Conservation (phyloP, 2,113 vertebrate genomes). For the Corythornis madagascariensis region DNA sequence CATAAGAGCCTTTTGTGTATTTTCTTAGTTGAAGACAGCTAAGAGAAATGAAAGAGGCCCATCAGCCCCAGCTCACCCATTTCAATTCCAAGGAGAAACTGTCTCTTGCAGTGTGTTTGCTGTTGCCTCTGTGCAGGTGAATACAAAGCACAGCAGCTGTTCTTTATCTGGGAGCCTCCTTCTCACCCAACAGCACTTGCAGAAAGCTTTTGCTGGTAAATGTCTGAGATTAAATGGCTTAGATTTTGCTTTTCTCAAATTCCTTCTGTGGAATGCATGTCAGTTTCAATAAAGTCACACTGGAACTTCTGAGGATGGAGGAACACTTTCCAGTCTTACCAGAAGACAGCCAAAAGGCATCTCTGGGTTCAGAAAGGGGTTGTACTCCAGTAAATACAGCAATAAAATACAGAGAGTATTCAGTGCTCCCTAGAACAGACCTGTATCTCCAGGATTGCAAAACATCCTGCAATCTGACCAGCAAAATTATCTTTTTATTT, state of each 20-base stretch:
- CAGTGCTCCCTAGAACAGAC: not conserved
- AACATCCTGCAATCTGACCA: not conserved
- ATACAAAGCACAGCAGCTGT: not conserved
- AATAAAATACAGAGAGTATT: not conserved
- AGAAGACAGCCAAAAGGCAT: not conserved
- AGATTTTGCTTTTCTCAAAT: not conserved
- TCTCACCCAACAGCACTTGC: not conserved
- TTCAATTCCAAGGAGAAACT: not conserved
- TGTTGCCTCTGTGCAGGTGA: not conserved
- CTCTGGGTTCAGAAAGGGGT: not conserved
- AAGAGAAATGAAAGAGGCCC: not conserved
- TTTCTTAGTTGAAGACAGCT: not conserved
- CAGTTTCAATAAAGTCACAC: not conserved
- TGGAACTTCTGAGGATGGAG: not conserved
- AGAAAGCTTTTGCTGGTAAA: not conserved
- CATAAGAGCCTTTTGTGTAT: not conserved
- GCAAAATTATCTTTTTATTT: not conserved
- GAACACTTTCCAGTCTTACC: not conserved
- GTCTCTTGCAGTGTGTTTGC: not conserved
- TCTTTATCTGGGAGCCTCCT: not conserved
- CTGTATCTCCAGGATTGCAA: not conserved
- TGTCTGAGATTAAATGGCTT: not conserved
- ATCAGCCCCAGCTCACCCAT: not conserved
- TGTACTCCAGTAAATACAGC: not conserved
- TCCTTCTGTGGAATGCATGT: not conserved